A percentile compares a stretch with the other conserved stretches of the same genome.
Evolutionary conservation across 1,140 invertebrate genomes (phyloP).

Genomic region (Planococcus citri): DNA sequence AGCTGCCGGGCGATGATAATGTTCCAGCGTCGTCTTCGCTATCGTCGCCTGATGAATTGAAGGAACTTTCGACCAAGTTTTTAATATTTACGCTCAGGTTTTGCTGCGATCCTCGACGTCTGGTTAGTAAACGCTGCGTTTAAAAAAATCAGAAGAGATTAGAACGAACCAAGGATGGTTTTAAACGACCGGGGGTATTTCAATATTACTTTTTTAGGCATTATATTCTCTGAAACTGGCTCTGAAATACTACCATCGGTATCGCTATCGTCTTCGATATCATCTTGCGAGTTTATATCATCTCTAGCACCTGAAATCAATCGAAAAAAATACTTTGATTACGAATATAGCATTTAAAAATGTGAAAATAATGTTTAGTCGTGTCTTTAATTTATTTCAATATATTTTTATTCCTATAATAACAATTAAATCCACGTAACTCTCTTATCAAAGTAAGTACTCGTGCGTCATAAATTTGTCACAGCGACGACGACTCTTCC

Average conservation of each 20-base stretch:
- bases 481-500: too few species aligned
- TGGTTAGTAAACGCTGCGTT: slow-evolving; percentile 25
- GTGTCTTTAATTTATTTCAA: too few species aligned
- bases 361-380: too few species aligned
- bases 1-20: slow-evolving; percentile 33
- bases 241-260: neutral
- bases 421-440: too few species aligned
- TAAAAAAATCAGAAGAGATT: neutral
- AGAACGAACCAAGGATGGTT: too few species aligned
- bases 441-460: too few species aligned
- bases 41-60: slow-evolving; percentile 30
- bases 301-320: neutral
- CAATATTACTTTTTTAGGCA: neutral
- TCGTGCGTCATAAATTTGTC: too few species aligned
- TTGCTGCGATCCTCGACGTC: slow-evolving; percentile 28
- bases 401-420: too few species aligned
- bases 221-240: neutral
- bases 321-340: neutral
- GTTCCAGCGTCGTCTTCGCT: slow-evolving; percentile 47
- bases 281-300: neutral
- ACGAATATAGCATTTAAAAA: too few species aligned
- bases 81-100: slow-evolving; percentile 25
- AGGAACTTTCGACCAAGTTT: slow-evolving; percentile 24
- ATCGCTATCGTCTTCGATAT: neutral
- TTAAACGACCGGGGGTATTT: too few species aligned